Percentiles rank a stretch among this genome's conserved stretches.
These are phyloP conservation scores for Neoitamus cyanurus DNA, from an alignment of 2,888 invertebrate species.

Conservation along the genomic window DNA sequence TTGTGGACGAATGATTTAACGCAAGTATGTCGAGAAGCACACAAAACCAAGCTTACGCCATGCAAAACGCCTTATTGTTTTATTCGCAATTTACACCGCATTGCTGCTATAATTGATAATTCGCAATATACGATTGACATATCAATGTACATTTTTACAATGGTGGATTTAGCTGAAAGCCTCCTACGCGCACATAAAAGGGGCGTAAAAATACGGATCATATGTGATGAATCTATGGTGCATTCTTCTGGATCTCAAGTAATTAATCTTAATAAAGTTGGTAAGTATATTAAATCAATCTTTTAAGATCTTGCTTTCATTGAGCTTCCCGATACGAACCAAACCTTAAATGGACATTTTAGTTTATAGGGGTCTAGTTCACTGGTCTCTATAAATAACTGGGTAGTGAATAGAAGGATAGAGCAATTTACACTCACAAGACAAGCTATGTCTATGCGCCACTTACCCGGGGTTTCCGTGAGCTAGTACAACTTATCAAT, in stretches of 20 bases:
- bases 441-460: too few species aligned
- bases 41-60: neutral
- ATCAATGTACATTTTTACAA: constrained; percentile 50
- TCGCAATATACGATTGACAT: constrained; percentile 45
- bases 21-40: constrained; percentile 35
- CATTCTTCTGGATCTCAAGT: constrained; percentile 44
- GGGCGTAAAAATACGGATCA: constrained; percentile 46
- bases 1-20: constrained; percentile 47
- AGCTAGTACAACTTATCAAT: too few species aligned
- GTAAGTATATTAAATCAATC: constrained; percentile 31
- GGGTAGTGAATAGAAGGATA: too few species aligned
- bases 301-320: neutral
- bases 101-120: constrained; percentile 41
- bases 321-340: too few species aligned
- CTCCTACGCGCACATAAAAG: constrained; percentile 44
- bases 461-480: too few species aligned
- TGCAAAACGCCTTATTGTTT: constrained; percentile 39
- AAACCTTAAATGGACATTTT: too few species aligned
- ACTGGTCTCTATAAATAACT: too few species aligned
- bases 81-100: constrained; percentile 34
- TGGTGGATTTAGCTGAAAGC: constrained; percentile 29
- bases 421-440: too few species aligned
- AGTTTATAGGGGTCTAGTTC: too few species aligned
- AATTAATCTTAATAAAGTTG: constrained; percentile 45
- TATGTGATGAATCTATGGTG: constrained; percentile 50